Conservation (phyloP, 2,113 vertebrate genomes). For the Balaeniceps rex region DNA sequence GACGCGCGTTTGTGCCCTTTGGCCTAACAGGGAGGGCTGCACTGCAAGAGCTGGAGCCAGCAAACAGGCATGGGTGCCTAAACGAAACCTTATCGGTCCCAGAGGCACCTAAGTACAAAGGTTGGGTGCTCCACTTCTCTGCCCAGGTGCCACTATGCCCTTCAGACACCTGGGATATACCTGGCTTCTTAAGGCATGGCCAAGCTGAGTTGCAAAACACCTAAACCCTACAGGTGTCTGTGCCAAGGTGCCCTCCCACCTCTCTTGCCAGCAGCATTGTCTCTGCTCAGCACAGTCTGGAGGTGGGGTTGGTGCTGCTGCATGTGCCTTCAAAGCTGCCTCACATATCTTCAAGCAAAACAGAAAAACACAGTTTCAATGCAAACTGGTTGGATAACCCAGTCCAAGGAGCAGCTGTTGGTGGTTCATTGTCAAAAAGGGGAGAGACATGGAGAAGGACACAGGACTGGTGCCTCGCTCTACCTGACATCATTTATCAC, state of each 20-base stretch:
- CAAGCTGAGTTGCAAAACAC: background rate
- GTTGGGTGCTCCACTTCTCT: background rate
- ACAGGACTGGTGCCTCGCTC: background rate
- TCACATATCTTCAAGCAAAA: background rate
- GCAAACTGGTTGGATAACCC: background rate
- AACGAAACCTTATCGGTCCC: background rate
- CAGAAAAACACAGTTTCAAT: background rate
- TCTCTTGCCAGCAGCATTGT: background rate
- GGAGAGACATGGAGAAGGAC: background rate
- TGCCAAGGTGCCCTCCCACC: background rate
- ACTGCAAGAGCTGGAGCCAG: background rate
- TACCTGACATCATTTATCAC: background rate
- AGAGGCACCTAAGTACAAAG: background rate
- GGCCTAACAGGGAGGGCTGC: background rate
- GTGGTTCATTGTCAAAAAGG: background rate
- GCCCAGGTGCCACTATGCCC: background rate
- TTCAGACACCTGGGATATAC: background rate
- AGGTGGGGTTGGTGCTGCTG: background rate
- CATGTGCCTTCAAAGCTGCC: background rate
- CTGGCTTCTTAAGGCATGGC: background rate
- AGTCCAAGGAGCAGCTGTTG: background rate
- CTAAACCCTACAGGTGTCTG: rapidly evolving
- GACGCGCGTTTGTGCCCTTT: background rate
- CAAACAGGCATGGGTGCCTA: background rate
- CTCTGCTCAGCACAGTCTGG: background rate